A percentile compares a stretch with the other conserved stretches of the same genome.
Conservation (phyloP, 2,888 invertebrate genomes). For the Congeria kusceri region DNA sequence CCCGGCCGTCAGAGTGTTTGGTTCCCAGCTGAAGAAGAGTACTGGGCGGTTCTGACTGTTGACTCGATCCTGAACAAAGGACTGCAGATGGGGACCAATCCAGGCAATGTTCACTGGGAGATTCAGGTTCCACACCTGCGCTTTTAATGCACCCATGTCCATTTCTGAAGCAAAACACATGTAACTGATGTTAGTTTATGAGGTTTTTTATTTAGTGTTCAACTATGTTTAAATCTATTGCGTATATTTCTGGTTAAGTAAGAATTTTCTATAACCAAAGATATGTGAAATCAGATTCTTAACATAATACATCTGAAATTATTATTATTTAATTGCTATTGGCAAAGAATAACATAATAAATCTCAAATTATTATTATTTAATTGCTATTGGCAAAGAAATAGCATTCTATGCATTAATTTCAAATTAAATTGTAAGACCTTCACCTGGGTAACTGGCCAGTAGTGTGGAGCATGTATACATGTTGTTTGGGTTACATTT, state of each 20-base stretch:
- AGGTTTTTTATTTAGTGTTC: no score
- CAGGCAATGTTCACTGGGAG: conserved; percentile 90
- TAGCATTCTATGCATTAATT: no score
- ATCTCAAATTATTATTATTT: no score
- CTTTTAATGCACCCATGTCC: conserved; percentile 75
- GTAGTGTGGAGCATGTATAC: conserved; percentile 85
- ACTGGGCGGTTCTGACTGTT: conserved; percentile 85
- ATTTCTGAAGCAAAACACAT: conserved; percentile 70
- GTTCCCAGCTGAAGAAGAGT: conserved; percentile 90
- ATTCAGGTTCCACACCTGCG: conserved; percentile 88
- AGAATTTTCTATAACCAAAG: no score
- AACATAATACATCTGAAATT: no score
- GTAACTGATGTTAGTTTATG: no score
- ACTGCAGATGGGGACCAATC: conserved; percentile 88
- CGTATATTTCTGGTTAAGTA: no score
- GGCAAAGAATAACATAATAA: no score
- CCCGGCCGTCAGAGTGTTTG: conserved; percentile 86
- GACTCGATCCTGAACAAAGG: conserved; percentile 80
- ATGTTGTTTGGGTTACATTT: conserved; percentile 66
- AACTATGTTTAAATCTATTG: no score
- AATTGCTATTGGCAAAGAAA: no score
- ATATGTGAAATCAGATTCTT: no score
- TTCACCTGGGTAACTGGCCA: conserved; percentile 86
- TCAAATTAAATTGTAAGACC: neutral
- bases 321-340: no score